Evolutionary conservation across 2,113 vertebrate genomes (phyloP).

Genomic region (Setophaga coronata): DNA sequence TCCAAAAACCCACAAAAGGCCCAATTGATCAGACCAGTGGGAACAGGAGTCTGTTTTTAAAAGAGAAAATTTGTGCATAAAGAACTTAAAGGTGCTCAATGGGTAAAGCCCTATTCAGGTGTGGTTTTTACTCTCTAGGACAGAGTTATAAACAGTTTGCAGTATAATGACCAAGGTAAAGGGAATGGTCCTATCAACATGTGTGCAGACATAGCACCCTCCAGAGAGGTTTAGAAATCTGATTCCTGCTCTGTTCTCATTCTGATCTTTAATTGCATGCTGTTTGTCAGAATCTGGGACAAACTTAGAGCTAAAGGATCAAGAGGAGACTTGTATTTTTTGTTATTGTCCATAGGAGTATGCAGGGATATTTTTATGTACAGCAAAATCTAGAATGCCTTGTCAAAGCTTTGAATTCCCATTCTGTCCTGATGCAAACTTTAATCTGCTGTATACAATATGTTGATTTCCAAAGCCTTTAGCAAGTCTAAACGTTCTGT

Average conservation of each 20-base stretch:
- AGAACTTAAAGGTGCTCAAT: neutral
- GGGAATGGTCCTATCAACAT: neutral
- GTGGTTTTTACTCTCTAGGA: neutral
- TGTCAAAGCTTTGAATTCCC: neutral
- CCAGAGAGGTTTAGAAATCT: neutral
- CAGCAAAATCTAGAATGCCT: neutral
- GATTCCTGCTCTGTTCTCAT: neutral
- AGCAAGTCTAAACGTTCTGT: neutral
- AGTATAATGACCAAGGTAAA: neutral
- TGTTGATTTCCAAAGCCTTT: neutral
- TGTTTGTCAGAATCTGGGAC: constrained; percentile 4
- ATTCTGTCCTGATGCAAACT: neutral
- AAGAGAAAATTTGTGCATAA: neutral
- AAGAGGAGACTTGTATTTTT: neutral
- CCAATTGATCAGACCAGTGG: neutral
- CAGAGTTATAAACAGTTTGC: neutral
- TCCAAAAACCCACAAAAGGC: neutral
- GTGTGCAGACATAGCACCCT: neutral
- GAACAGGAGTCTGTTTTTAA: neutral
- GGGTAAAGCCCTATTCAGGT: neutral
- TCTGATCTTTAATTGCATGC: neutral
- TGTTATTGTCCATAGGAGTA: neutral
- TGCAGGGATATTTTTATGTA: neutral
- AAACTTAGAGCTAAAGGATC: neutral
- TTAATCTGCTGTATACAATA: neutral